Evolutionary conservation across 1,140 invertebrate genomes (phyloP), one percentile per base, ranked within the genome.

Genomic region (Ectropis grisescens): DNA sequence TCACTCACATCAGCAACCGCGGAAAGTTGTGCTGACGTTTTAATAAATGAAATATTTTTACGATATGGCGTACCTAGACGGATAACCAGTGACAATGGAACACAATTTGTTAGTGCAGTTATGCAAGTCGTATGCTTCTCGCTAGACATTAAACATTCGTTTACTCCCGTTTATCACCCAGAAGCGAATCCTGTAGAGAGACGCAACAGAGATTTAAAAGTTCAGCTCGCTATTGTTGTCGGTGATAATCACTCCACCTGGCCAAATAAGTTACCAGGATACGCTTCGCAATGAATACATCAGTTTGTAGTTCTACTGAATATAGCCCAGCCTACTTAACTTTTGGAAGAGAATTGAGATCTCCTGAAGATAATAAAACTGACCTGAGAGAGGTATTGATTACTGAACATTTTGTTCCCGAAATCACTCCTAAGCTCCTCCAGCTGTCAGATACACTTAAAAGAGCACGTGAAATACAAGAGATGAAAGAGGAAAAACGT

Each of bases 51-150:
- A 1, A 15, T 37, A 2, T 14, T 37, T 15, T 12, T 37, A n/a
- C 16, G 35, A 2, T 37, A 37, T 9, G 35, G 35, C 2, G 11
- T 15, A 2, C 35, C 35, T 9, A 14, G 35, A 9, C 6, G 35
- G 10, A n/a, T 37, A 6, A 30, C 30, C 2, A 37, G 35, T 11
- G 35, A 37, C 13, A 37, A 30, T 30, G 35, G 35, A 4, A 13
- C 35, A 2, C 35, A 37, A 24, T 37, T 37, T 37, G 35, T 37
- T 8, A 37, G 35, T 16, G n/a, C 8, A 22, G 26, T 29, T 11
- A 36, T 36, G 15, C 33, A 36, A 11, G 10, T 2, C 6, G 13
- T 14, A 6, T 11, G 7, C 4, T 30, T 30, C 7, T 30, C 5
- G 1, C 8, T 30, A 22, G 9, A 22, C 4, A 22, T 22, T 9